Evolutionary conservation across 1,140 invertebrate genomes (phyloP), one percentile per base, ranked within the genome.

Genomic region (Zelostemma sp.): DNA sequence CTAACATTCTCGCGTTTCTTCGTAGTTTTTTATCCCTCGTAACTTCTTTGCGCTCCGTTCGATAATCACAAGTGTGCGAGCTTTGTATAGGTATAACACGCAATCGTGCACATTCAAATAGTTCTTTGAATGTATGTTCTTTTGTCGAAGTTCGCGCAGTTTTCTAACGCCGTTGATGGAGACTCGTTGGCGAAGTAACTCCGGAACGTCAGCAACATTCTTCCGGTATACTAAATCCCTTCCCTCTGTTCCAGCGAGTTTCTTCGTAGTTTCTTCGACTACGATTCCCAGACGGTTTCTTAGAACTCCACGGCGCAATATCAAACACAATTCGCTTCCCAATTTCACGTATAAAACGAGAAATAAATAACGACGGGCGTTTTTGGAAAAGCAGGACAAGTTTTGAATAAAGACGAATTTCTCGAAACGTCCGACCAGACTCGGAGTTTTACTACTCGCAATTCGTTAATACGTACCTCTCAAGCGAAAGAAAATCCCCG

Each of bases 81-180:
- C 4, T 49, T 25, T 49, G 47, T 49, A 12, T 49, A 1, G 6
- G 47, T 49, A 21, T 33, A 49, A 49, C 28, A 28, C 16, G 28
- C 28, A 49, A 49, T 49, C 47, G 6, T 31, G 28, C 28, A 49
- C 21, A 49, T 49, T 49, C 47, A 49, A 49, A 49, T 49, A 31
- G 19, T 6, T 9, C 1, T 28, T 15, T 28, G n/a, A 28, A 31
- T 15, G 47, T 49, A 11, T 21, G 19, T 47, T 18, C 18, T 43
- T 17, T 43, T 17, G 18, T 8, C 16, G 17, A 19, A 47, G 6
- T 21, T 47, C 45, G 16, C 45, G 17, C 21, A 6, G 47, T 49
- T 31, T 14, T 12, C 47, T 16, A 49, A 49, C 19, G 21, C 28
- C 12, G 4, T 49, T 49, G 25, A 49, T 31, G 25, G 47, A 31